These are phyloP conservation scores for Brachyrhaphis roseni DNA, from an alignment of 2,797 vertebrate species.

Conservation along the genomic window DNA sequence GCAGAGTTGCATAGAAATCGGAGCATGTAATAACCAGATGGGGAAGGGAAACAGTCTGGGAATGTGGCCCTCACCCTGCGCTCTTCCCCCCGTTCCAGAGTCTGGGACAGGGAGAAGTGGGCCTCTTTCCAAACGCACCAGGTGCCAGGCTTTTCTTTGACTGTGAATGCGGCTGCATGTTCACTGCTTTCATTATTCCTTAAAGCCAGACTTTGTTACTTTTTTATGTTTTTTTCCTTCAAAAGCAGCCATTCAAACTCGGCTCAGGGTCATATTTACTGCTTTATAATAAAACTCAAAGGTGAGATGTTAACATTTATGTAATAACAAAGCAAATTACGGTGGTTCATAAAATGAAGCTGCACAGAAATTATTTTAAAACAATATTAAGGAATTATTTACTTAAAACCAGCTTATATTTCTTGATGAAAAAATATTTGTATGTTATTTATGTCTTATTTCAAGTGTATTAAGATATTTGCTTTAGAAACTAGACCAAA, in stretches of 20 bases:
- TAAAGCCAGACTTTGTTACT: constrained; percentile 13
- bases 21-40: constrained; percentile 71
- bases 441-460: too few relatives aligned
- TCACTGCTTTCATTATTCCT: constrained; percentile 21
- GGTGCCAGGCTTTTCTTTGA: constrained; percentile 57
- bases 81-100: constrained; percentile 50
- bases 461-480: too few relatives aligned
- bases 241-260: background rate
- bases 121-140: constrained; percentile 61
- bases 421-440: too few relatives aligned
- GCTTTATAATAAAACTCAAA: background rate
- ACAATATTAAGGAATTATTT: too few relatives aligned
- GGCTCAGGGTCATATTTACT: background rate
- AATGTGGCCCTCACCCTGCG: constrained; percentile 58
- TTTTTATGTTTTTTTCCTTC: background rate
- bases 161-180: constrained; percentile 28
- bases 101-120: constrained; percentile 49
- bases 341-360: background rate
- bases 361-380: background rate
- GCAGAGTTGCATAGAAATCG: constrained; percentile 76
- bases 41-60: constrained; percentile 73
- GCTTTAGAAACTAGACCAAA: too few relatives aligned
- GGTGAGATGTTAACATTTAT: background rate
- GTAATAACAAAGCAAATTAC: background rate
- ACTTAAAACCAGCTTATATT: too few relatives aligned